phyloP scores from a whole-genome alignment of 53 echinoderm and acorn worm species.

The Holothuria leucospilota region DNA sequence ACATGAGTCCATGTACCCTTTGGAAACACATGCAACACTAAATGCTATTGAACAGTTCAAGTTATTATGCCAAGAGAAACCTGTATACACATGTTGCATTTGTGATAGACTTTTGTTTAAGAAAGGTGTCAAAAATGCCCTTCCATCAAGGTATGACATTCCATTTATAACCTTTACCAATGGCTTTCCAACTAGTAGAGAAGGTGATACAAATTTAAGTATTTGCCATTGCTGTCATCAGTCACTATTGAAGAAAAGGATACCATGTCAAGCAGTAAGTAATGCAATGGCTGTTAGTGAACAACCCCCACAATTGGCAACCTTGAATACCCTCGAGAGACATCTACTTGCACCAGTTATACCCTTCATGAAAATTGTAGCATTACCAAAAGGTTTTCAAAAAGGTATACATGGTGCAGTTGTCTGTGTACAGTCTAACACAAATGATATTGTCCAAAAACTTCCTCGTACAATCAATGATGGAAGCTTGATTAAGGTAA shows the following conservation, averaged over 20 bases:
- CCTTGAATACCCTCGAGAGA: slow-evolving; percentile 39
- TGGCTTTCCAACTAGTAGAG: background rate
- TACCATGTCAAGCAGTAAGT: slow-evolving; percentile 49
- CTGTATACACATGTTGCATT: slow-evolving; percentile 13
- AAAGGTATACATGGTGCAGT: slow-evolving; percentile 64
- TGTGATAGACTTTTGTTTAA: slow-evolving; percentile 6
- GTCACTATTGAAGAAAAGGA: background rate
- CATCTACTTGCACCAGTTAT: slow-evolving; percentile 63
- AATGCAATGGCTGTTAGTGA: too few relatives aligned
- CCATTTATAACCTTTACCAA: too few relatives aligned
- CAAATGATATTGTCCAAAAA: background rate
- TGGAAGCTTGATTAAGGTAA: too few relatives aligned
- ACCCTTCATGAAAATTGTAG: too few relatives aligned
- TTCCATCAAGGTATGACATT: too few relatives aligned
- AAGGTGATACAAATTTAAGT: background rate
- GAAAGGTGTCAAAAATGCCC: background rate
- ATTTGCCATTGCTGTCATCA: slow-evolving; percentile 5
- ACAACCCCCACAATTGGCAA: slow-evolving; percentile 22
- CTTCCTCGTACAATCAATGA: slow-evolving; percentile 16
- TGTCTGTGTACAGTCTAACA: slow-evolving; percentile 57
- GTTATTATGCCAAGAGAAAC: background rate
- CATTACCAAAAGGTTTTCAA: slow-evolving; percentile 57
- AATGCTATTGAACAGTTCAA: background rate
- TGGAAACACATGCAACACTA: too few relatives aligned
- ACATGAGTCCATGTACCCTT: too few relatives aligned